phyloP scores from a whole-genome alignment of 2,113 vertebrate species.

The Perca flavescens region DNA sequence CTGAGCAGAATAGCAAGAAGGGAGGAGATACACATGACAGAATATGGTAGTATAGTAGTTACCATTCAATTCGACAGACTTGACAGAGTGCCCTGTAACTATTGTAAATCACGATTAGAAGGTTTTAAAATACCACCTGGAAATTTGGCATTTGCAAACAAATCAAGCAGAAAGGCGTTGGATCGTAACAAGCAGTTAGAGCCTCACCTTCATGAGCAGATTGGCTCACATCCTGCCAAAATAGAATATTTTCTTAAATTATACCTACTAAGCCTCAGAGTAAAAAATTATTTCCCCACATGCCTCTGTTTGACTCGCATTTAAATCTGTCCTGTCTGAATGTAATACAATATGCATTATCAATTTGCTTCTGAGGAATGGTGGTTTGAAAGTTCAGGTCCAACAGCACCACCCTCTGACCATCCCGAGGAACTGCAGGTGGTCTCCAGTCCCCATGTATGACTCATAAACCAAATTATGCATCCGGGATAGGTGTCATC shows the following conservation, averaged over 20 bases:
- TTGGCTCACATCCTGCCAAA: conserved; percentile 9
- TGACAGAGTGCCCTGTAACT: neutral
- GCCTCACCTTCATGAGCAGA: neutral
- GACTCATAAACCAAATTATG: conserved; percentile 43
- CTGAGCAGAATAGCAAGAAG: conserved; percentile 70
- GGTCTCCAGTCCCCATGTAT: neutral
- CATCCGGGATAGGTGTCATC: conserved; percentile 15
- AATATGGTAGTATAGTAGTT: neutral
- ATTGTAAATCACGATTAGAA: neutral
- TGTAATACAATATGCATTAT: conserved; percentile 61
- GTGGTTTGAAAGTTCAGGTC: conserved; percentile 43
- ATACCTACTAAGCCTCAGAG: conserved; percentile 41
- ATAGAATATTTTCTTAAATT: conserved; percentile 44
- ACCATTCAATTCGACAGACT: neutral
- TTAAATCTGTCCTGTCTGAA: conserved; percentile 48
- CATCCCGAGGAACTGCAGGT: neutral
- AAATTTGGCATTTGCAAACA: neutral
- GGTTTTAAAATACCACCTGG: neutral
- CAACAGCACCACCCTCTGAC: conserved; percentile 79
- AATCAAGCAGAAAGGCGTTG: neutral
- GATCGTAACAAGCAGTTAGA: conserved; percentile 1
- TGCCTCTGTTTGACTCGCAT: conserved; percentile 50
- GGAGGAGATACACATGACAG: conserved; percentile 6
- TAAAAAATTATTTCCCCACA: conserved; percentile 58
- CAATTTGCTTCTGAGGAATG: conserved; percentile 26